These are phyloP conservation scores for Neolamprologus toae DNA, from an alignment of 2,113 vertebrate species.

Conservation along the genomic window DNA sequence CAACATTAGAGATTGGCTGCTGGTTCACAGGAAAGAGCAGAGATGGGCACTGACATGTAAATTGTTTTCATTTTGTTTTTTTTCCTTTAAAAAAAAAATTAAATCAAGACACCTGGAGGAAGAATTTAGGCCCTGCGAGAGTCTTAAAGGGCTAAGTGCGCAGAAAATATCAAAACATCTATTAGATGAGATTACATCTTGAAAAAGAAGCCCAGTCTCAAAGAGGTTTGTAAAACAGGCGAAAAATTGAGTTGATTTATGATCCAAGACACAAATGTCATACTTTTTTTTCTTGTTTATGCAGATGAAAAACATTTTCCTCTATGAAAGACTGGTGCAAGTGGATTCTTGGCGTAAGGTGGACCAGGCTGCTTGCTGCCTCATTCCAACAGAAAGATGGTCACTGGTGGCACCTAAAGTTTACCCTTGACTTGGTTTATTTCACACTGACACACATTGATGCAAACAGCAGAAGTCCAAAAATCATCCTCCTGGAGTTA, in stretches of 20 bases:
- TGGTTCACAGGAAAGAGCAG: not conserved
- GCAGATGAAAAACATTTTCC: not conserved
- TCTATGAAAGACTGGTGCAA: not conserved
- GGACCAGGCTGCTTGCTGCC: not conserved
- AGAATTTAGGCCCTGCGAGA: not conserved
- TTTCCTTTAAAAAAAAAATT: not conserved
- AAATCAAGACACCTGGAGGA: not conserved
- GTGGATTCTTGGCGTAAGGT: not conserved
- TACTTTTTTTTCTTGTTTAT: not conserved
- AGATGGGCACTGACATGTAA: not conserved
- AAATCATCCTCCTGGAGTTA: not conserved
- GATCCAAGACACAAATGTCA: not conserved
- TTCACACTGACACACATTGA: not conserved
- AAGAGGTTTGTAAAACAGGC: not conserved
- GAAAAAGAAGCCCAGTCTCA: not conserved
- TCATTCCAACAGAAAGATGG: not conserved
- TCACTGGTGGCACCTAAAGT: accelerated
- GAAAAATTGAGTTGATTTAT: not conserved
- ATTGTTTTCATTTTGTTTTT: not conserved
- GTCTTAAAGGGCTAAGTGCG: not conserved
- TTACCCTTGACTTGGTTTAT: not conserved
- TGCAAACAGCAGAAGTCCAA: not conserved
- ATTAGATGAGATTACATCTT: not conserved
- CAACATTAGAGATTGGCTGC: not conserved
- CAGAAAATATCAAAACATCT: not conserved